Percentiles rank a stretch among this genome's conserved stretches.
These are phyloP conservation scores for Epizoanthus fatuus DNA, from an alignment of 92 coral and sea anemone genomes.

Conservation along the genomic window DNA sequence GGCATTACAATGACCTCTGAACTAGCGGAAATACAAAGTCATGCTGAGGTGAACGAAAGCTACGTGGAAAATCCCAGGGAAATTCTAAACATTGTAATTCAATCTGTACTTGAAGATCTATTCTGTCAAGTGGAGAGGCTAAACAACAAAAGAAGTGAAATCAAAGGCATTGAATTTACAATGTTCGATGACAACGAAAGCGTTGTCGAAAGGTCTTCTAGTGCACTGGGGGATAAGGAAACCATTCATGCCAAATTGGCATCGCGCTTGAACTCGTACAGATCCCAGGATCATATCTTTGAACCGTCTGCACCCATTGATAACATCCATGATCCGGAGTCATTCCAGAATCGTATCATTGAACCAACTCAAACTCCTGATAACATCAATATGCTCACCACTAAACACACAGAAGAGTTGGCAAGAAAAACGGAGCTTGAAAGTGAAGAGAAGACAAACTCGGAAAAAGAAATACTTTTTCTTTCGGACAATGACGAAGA, in stretches of 20 bases:
- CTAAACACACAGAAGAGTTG: slow-evolving; percentile 6
- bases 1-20: slow-evolving; percentile 10
- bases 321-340: neutral
- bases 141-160: slow-evolving; percentile 21
- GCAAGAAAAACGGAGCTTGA: neutral
- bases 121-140: slow-evolving; percentile 36
- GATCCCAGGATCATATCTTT: neutral
- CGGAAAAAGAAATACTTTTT: neutral
- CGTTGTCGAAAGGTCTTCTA: slow-evolving; percentile 5
- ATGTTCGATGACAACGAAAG: neutral
- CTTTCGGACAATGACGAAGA: neutral
- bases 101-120: slow-evolving; percentile 35
- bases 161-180: neutral
- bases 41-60: neutral
- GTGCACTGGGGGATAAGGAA: neutral
- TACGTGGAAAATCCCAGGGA: slow-evolving; percentile 25
- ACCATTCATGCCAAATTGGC: neutral
- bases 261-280: neutral
- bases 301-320: neutral
- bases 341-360: neutral
- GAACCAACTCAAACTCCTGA: neutral
- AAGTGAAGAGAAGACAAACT: neutral
- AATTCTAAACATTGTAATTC: slow-evolving; percentile 13
- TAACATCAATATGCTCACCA: neutral
- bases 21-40: neutral